Conservation (phyloP, 2,888 invertebrate genomes). For the Heliothis peltigera region DNA sequence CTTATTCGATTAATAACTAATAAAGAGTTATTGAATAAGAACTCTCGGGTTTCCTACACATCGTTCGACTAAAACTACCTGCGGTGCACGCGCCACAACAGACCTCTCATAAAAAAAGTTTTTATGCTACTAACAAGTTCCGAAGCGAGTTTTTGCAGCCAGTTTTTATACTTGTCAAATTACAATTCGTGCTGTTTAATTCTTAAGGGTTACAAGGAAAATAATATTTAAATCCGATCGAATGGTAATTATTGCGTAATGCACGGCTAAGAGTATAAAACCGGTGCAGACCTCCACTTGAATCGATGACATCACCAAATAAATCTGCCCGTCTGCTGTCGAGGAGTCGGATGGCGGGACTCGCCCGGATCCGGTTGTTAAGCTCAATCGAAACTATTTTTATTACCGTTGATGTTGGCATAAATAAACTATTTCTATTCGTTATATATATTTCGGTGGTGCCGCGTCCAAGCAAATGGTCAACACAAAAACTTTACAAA, state of each 20-base stretch:
- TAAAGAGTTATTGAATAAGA: constrained; percentile 29
- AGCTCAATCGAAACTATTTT: constrained; percentile 85
- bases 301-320: constrained; percentile 85
- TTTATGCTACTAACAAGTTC: constrained; percentile 61
- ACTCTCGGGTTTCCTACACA: constrained; percentile 19
- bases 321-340: constrained; percentile 76
- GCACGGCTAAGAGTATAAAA: constrained; percentile 30
- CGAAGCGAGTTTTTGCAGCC: constrained; percentile 45
- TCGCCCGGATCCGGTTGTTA: constrained; percentile 87
- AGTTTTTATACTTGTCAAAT: constrained; percentile 47
- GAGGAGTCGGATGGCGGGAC: constrained; percentile 75
- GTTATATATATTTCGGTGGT: constrained; percentile 57
- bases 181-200: constrained; percentile 31
- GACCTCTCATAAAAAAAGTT: constrained; percentile 54
- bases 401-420: constrained; percentile 80
- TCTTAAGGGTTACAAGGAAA: constrained; percentile 11
- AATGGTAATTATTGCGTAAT: constrained; percentile 32
- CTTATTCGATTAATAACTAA: constrained; percentile 44
- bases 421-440: constrained; percentile 73
- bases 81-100: constrained; percentile 62
- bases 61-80: constrained; percentile 64
- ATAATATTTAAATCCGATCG: constrained; percentile 12
- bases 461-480: constrained; percentile 21
- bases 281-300: constrained; percentile 63
- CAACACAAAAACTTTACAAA: constrained; percentile 39